A percentile compares a stretch with the other conserved stretches of the same genome.
Evolutionary conservation across 2,888 invertebrate species (phyloP).

Genomic region (Orthonychiurus folsomi): DNA sequence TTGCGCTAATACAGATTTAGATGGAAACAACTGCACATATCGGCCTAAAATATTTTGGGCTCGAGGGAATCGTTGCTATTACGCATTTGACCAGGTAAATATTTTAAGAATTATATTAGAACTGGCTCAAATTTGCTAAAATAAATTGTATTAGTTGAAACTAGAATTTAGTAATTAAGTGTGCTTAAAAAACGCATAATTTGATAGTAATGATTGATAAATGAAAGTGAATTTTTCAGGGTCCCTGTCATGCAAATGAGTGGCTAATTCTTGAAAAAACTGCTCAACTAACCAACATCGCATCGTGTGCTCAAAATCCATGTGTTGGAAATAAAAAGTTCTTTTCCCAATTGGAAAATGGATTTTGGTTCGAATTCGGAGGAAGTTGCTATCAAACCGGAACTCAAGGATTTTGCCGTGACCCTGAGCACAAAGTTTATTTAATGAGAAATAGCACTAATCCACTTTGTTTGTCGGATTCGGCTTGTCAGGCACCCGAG

Average conservation of each 20-base stretch:
- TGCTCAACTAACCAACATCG: background rate
- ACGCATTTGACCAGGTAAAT: constrained; percentile 27
- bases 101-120: no score
- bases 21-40: constrained; percentile 2
- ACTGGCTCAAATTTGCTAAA: no score
- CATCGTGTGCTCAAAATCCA: background rate
- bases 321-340: background rate
- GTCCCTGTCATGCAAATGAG: background rate
- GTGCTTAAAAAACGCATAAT: no score
- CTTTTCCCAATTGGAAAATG: background rate
- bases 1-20: background rate
- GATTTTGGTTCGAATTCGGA: background rate
- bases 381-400: constrained; percentile 5
- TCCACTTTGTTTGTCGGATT: background rate
- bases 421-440: background rate
- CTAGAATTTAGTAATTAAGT: no score
- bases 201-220: no score
- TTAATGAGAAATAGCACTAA: background rate
- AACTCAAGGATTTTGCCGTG: constrained; percentile 5
- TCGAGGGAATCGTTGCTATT: constrained; percentile 25
- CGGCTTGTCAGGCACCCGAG: background rate
- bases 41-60: constrained; percentile 14
- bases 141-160: no score
- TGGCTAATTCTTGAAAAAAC: background rate
- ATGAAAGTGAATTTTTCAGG: no score